A percentile compares a stretch with the other conserved stretches of the same genome.
Conservation (phyloP, 2,888 invertebrate species). For the Achlya flavicornis region DNA sequence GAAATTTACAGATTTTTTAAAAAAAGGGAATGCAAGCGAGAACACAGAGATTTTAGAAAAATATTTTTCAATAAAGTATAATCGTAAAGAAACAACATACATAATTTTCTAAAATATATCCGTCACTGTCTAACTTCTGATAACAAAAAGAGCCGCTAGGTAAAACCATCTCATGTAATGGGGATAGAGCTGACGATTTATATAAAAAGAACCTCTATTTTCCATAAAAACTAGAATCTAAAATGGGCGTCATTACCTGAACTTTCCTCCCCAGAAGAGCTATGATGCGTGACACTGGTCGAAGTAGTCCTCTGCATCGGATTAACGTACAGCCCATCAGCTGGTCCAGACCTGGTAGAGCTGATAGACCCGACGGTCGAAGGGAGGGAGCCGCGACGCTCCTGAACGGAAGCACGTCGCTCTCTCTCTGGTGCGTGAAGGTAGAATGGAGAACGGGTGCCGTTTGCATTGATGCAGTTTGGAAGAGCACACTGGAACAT, state of each 20-base stretch:
- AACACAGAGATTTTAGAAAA: too few species aligned
- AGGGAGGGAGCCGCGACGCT: conserved; percentile 69
- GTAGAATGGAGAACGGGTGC: conserved; percentile 86
- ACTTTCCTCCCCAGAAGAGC: conserved; percentile 75
- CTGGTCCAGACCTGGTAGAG: conserved; percentile 80
- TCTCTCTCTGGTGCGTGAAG: conserved; percentile 87
- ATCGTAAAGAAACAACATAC: too few species aligned
- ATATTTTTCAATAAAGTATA: too few species aligned
- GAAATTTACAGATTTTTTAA: too few species aligned
- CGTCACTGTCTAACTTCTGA: too few species aligned
- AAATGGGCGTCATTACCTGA: conserved; percentile 53
- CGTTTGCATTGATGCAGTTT: conserved; percentile 78
- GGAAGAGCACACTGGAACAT: conserved; percentile 81
- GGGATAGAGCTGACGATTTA: too few species aligned
- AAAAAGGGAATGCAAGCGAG: too few species aligned
- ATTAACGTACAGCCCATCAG: conserved; percentile 93
- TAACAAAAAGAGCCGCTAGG: too few species aligned
- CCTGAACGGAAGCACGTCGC: conserved; percentile 57
- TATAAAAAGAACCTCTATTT: too few species aligned
- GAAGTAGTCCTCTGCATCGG: conserved; percentile 86
- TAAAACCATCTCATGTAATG: too few species aligned
- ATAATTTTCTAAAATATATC: too few species aligned
- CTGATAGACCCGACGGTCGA: conserved; percentile 71
- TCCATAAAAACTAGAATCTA: too few species aligned
- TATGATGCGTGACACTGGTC: conserved; percentile 61